A percentile compares a stretch with the other conserved stretches of the same genome.
Conservation (phyloP, 2,113 vertebrate species). For the Pelvicachromis taeniatus region DNA sequence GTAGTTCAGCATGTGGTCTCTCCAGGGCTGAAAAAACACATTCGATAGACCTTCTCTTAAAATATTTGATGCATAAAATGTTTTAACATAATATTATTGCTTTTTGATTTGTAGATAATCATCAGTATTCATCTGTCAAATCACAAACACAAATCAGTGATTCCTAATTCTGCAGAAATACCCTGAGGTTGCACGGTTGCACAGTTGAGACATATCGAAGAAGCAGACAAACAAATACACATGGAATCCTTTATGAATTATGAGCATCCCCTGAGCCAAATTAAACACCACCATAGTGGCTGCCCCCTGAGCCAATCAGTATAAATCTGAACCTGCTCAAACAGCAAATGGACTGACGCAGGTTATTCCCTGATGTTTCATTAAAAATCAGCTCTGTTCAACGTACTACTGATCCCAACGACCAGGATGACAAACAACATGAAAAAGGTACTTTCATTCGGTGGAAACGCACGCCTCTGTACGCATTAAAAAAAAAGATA, state of each 20-base stretch:
- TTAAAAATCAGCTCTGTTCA: not conserved
- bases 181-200: not conserved
- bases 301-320: not conserved
- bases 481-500: not conserved
- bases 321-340: not conserved
- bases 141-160: not conserved
- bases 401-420: not conserved
- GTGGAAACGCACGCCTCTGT: not conserved
- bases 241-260: not conserved
- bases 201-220: not conserved
- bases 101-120: not conserved
- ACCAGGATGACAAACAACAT: not conserved
- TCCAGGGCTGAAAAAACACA: not conserved
- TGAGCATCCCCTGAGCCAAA: not conserved
- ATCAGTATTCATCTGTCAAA: not conserved
- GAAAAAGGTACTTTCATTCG: not conserved
- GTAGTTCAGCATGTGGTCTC: not conserved
- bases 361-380: not conserved
- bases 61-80: not conserved
- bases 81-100: not conserved
- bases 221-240: not conserved
- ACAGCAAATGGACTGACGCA: not conserved
- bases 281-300: not conserved
- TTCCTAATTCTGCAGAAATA: not conserved
- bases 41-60: not conserved